Evolutionary conservation across 2,888 invertebrate genomes (phyloP), one percentile per base, ranked within the genome.

Genomic region (Chrysolina americana): DNA sequence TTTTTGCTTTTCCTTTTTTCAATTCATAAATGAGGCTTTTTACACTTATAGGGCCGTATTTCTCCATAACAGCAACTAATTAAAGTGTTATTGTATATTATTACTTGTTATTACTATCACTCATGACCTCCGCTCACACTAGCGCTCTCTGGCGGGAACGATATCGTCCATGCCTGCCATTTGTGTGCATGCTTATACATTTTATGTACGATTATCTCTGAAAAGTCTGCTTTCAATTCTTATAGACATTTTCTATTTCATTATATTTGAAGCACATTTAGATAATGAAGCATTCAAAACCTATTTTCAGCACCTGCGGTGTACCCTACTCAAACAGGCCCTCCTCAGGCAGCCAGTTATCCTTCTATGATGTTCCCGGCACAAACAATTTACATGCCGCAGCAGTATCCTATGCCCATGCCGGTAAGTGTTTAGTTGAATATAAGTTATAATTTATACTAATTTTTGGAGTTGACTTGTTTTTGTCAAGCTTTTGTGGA

Each of bases 331-430:
- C 88, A 87, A 75, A 85, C 87, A 44, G 87, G 87, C 8, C 87
- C 87, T 3, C 87, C 87, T 3, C 88, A 87, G 73, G 82, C 87
- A 10, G 86, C 87, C 21, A 83, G 87, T 41, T 88, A 87, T 77
- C 86, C 87, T 74, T 84, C 88, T 73, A 85, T 88, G 83, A 87
- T 88, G 83, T 88, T 87, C 77, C 87, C 86, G 79, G 84, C 89
- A 80, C 87, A 89, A 83, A 85, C 87, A 48, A 86, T 87, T 65
- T 87, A 86, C 80, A 86, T 89, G 86, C 88, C 89, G 73, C 89
- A 89, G 75, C 89, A 89, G 80, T 89, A 88, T 81, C 85, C 90
- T 87, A 89, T 84, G 89, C 85, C 82, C 48, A 86, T 88, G 83
- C 88, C 88, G 87, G 88, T 88, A 81, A 87, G 87, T 86, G n/a